These are phyloP conservation scores for Leptopilina myrica DNA, from an alignment of 2,888 invertebrate genomes.

Conservation along the genomic window DNA sequence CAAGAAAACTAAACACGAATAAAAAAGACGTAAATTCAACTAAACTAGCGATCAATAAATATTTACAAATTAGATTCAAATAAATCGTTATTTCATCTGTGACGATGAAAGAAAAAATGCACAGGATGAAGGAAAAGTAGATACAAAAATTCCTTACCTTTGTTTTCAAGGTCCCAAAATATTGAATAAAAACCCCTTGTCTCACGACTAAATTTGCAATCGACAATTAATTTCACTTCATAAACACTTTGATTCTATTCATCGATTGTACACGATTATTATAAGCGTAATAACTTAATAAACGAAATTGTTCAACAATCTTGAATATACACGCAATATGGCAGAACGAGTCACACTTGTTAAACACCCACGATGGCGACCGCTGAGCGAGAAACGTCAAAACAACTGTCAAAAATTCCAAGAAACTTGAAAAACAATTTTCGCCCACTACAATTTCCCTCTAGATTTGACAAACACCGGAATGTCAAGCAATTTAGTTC, in stretches of 20 bases:
- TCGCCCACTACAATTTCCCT: not conserved
- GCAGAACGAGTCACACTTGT: conserved; percentile 55
- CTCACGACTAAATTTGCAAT: conserved; percentile 12
- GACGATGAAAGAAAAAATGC: not conserved
- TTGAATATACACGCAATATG: conserved; percentile 59
- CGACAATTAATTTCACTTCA: conserved; percentile 20
- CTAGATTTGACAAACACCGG: not conserved
- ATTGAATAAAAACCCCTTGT: not conserved
- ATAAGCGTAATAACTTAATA: not conserved
- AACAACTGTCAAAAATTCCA: conserved; percentile 23
- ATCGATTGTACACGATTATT: conserved; percentile 11
- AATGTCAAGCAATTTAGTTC: not conserved
- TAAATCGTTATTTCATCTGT: conserved; percentile 2
- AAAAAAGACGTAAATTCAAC: not conserved
- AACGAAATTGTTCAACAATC: conserved; percentile 32
- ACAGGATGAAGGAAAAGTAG: not conserved
- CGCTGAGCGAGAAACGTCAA: conserved; percentile 23
- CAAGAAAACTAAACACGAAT: not conserved
- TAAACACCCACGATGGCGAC: conserved; percentile 32
- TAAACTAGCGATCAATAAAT: not conserved
- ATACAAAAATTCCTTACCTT: conserved; percentile 28
- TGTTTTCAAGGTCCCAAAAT: conserved; percentile 22
- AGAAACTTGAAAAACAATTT: not conserved
- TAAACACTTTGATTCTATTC: conserved; percentile 27
- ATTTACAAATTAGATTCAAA: not conserved